Conservation (phyloP, 1,140 invertebrate genomes). For the Solen grandis region DNA sequence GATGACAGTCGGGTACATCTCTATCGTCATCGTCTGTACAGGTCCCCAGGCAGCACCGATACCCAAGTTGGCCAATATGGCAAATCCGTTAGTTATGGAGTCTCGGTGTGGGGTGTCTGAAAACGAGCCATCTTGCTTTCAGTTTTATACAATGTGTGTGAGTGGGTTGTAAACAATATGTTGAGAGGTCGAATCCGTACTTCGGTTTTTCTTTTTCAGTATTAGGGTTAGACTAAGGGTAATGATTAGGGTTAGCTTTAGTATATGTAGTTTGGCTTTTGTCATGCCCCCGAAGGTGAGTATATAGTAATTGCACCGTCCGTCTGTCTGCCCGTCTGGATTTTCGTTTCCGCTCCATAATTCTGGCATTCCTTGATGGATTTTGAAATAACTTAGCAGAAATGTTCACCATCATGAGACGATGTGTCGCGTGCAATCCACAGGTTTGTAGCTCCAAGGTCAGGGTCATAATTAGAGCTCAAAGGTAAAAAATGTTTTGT, state of each 20-base stretch:
- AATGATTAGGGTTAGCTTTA: not conserved
- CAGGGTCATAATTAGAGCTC: too few species aligned
- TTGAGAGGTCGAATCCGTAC: not conserved
- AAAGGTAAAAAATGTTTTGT: too few species aligned
- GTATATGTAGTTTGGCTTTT: not conserved
- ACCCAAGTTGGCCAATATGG: constrained; percentile 30
- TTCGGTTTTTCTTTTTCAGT: not conserved
- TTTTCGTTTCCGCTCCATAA: too few species aligned
- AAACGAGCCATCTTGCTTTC: not conserved
- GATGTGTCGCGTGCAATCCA: too few species aligned
- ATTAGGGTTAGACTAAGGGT: not conserved
- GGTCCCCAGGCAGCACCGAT: constrained; percentile 43
- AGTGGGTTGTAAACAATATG: not conserved
- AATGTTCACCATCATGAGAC: too few species aligned
- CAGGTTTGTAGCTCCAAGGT: too few species aligned
- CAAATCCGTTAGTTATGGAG: constrained; percentile 48
- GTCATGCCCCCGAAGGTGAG: too few species aligned
- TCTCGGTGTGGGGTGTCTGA: constrained; percentile 6
- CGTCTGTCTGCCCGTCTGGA: too few species aligned
- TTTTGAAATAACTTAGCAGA: too few species aligned
- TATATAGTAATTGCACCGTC: too few species aligned
- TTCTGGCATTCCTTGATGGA: too few species aligned
- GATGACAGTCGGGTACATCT: too few species aligned
- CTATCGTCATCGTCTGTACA: constrained; percentile 35
- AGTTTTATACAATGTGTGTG: not conserved